Evolutionary conservation across 2,888 invertebrate genomes (phyloP).

Genomic region (Drosophila mayaguana): DNA sequence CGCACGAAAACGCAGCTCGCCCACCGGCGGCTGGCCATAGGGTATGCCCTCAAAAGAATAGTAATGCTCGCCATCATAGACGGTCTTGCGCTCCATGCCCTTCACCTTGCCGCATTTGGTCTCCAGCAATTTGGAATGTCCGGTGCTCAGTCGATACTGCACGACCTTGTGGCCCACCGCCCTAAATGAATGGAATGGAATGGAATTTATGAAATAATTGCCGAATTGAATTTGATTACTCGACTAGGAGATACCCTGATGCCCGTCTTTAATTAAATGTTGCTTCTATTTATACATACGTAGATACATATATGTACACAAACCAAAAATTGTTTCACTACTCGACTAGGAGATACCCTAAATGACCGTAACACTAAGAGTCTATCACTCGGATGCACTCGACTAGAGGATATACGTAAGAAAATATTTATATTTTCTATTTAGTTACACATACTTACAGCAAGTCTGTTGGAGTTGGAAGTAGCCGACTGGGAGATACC

Average conservation of each 20-base stretch:
- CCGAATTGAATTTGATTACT: background rate
- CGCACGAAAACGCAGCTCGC: conserved; percentile 82
- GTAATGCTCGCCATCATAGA: conserved; percentile 69
- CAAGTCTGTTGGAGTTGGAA: background rate
- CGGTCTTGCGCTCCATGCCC: conserved; percentile 73
- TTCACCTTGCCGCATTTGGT: conserved; percentile 78
- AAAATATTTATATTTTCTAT: no score
- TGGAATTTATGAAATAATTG: background rate
- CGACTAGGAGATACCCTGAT: background rate
- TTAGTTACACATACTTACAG: no score
- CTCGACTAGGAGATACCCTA: no score
- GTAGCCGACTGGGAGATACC: background rate
- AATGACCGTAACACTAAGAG: no score
- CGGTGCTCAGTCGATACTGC: conserved; percentile 71
- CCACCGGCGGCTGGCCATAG: conserved; percentile 82
- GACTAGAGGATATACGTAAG: background rate
- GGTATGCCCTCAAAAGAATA: conserved; percentile 83
- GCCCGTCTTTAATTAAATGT: no score
- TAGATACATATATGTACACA: no score
- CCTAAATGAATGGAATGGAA: conserved; percentile 43
- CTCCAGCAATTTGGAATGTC: conserved; percentile 64
- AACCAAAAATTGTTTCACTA: no score
- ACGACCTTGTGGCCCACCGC: conserved; percentile 68
- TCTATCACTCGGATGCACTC: background rate
- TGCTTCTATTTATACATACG: no score